Conservation (phyloP, 2,113 vertebrate species). For the Saimiri boliviensis region DNA sequence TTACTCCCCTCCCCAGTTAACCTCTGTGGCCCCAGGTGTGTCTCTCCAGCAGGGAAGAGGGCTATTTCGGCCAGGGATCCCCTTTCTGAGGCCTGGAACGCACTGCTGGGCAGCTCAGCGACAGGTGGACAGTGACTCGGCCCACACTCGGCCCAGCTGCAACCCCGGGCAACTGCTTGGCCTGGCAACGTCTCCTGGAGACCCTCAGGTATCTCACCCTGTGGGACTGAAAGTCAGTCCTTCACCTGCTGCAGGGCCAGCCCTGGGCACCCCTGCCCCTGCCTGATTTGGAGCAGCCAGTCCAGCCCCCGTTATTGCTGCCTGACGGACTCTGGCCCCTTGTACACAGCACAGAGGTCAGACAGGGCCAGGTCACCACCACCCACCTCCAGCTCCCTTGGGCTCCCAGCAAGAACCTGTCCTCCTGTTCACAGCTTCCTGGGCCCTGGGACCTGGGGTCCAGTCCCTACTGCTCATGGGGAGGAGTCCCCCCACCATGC, state of each 20-base stretch:
- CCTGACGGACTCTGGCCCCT: background rate
- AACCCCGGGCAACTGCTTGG: background rate
- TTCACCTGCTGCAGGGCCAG: background rate
- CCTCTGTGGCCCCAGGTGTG: background rate
- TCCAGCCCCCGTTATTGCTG: background rate
- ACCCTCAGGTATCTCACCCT: background rate
- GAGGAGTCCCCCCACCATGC: fast-evolving
- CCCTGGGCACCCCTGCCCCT: background rate
- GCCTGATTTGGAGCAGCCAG: background rate
- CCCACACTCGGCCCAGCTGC: background rate
- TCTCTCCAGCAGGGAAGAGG: background rate
- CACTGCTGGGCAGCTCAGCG: background rate
- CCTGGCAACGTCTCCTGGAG: background rate
- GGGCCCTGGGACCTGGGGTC: background rate
- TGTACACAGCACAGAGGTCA: background rate
- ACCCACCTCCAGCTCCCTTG: background rate
- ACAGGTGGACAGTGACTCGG: background rate
- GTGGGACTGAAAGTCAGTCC: background rate
- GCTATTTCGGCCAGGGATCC: too few relatives aligned
- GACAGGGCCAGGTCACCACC: background rate
- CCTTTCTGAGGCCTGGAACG: background rate
- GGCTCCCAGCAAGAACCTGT: background rate
- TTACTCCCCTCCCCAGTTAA: background rate
- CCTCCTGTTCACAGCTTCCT: background rate
- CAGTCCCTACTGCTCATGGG: too few relatives aligned